Conservation (phyloP, 2,113 vertebrate species). For the Thalassoma bifasciatum region DNA sequence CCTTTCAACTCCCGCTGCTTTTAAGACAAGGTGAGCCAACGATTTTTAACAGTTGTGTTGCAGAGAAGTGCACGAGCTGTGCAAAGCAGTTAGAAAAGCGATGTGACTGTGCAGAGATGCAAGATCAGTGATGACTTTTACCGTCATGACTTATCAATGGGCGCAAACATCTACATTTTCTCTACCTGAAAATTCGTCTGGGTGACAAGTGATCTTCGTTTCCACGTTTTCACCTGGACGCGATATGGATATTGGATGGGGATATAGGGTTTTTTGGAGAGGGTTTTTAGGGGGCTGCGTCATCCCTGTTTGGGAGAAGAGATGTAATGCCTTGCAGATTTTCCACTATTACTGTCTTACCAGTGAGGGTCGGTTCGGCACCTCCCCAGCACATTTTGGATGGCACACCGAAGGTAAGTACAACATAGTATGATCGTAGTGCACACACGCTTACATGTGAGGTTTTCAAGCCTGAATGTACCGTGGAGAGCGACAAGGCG, state of each 20-base stretch:
- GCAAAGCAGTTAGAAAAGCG: conserved; percentile 58
- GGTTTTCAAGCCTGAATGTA: conserved; percentile 49
- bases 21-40: conserved; percentile 15
- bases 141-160: conserved; percentile 62
- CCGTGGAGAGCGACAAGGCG: conserved; percentile 23
- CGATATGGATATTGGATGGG: conserved; percentile 51
- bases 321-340: conserved; percentile 58
- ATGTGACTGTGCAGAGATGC: conserved; percentile 71
- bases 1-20: conserved; percentile 29
- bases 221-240: conserved; percentile 58
- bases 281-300: conserved; percentile 66
- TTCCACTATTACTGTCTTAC: conserved; percentile 33
- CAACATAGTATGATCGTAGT: not conserved
- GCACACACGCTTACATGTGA: conserved; percentile 33
- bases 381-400: conserved; percentile 58
- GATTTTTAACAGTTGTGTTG: conserved; percentile 52
- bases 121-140: conserved; percentile 34
- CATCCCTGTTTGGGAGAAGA: conserved; percentile 55
- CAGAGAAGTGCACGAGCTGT: conserved; percentile 46
- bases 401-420: conserved; percentile 73
- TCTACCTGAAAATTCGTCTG: conserved; percentile 52
- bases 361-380: conserved; percentile 44
- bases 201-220: conserved; percentile 38
- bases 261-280: conserved; percentile 24
- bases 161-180: conserved; percentile 53